Evolutionary conservation across 2,888 invertebrate genomes (phyloP), one percentile per base, ranked within the genome.

Genomic region (Pecten maximus): DNA sequence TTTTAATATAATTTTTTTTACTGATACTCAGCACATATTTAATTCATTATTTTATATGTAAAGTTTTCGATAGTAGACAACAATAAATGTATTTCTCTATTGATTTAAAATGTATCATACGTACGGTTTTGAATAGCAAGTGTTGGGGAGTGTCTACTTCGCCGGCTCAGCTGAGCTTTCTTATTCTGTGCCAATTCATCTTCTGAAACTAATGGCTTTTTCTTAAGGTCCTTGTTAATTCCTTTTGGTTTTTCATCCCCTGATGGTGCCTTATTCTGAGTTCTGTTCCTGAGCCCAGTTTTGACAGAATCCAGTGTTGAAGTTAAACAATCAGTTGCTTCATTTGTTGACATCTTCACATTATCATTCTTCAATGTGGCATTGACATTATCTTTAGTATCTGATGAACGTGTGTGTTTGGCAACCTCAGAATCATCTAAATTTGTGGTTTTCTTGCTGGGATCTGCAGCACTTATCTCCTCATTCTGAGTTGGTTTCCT

Each of bases 61-160:
- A n/a, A n/a, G n/a, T n/a, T n/a, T n/a, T n/a, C n/a, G n/a, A n/a
- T n/a, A n/a, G n/a, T n/a, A n/a, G n/a, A n/a, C n/a, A n/a, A n/a
- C n/a, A n/a, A n/a, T n/a, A n/a, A n/a, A n/a, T n/a, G n/a, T n/a
- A n/a, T n/a, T n/a, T n/a, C n/a, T n/a, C n/a, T n/a, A n/a, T n/a
- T n/a, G n/a, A n/a, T n/a, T n/a, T n/a, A n/a, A n/a, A n/a, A 60
- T 23, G 23, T 60, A 4, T 74, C 16, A 74, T 74, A 74, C 74
- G 10, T 74, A 74, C 74, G 74, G 74, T 74, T 74, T 74, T 74
- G 74, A 4, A 74, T 35, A 10, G 74, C 28, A 87, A 87, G 40
- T 19, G 93, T 93, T 44, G 93, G 93, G 35, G 94, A 94, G 89
- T 91, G 93, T 89, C 93, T 87, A 87, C 92, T 93, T 90, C 93